Evolutionary conservation across 2,113 vertebrate species (phyloP).

Genomic region (Percina caprodes): DNA sequence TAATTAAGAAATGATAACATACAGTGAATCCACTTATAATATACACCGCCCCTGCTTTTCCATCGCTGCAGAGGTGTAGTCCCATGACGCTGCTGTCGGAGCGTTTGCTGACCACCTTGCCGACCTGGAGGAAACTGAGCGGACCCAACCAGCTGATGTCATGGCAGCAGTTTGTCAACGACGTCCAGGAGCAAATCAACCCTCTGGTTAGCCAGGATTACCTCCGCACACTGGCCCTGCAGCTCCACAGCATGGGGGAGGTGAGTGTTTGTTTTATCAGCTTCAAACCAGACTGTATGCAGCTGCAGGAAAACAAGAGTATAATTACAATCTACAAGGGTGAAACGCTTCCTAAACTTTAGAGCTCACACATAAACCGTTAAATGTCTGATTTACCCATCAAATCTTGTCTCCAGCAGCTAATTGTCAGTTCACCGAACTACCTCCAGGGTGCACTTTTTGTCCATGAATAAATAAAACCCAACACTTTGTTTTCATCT

Average conservation of each 20-base stretch:
- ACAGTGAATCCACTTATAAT: not conserved
- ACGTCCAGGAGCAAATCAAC: conserved; percentile 96
- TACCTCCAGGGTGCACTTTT: conserved; percentile 38
- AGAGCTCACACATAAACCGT: not conserved
- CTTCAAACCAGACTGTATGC: no score
- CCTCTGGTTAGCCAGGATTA: conserved; percentile 94
- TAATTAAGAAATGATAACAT: not conserved
- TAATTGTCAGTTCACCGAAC: not conserved
- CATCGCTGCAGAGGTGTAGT: conserved; percentile 84
- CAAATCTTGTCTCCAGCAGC: not conserved
- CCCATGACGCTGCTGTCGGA: conserved; percentile 93
- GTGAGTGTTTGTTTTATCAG: conserved; percentile 70
- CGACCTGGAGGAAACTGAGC: conserved; percentile 93
- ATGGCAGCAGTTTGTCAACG: conserved; percentile 94
- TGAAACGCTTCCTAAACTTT: not conserved
- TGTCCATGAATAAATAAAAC: not conserved
- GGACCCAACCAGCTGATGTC: conserved; percentile 98
- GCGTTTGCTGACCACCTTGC: conserved; percentile 90
- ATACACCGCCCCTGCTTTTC: not conserved
- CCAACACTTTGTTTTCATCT: not conserved
- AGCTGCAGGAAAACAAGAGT: not conserved
- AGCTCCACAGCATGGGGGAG: conserved; percentile 96
- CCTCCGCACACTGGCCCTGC: conserved; percentile 88
- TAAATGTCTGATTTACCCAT: not conserved
- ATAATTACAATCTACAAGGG: no score